These are phyloP conservation scores for Eupithecia inturbata DNA, from an alignment of 2,888 invertebrate genomes.

Conservation along the genomic window DNA sequence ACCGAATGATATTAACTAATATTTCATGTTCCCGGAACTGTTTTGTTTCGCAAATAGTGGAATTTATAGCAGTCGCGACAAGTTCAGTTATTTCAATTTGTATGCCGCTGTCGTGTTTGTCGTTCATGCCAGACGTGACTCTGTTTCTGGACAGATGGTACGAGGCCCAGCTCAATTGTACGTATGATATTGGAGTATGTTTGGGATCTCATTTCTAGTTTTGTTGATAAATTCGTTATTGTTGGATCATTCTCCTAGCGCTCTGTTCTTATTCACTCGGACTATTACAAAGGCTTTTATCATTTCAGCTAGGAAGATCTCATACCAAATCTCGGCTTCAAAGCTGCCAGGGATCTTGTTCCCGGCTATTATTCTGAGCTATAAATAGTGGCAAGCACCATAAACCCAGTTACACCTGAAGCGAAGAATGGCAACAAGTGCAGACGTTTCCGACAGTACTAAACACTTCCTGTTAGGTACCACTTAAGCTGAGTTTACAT, in stretches of 20 bases:
- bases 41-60: conserved; percentile 53
- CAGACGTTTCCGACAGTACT: neutral
- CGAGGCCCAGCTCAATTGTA: conserved; percentile 18
- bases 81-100: conserved; percentile 54
- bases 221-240: neutral
- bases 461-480: neutral
- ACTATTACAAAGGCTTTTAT: neutral
- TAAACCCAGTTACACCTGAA: conserved; percentile 1
- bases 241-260: neutral
- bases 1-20: conserved; percentile 51
- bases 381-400: neutral
- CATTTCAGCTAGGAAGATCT: neutral
- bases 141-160: conserved; percentile 30
- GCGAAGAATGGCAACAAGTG: conserved; percentile 2
- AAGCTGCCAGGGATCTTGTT: neutral
- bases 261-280: neutral
- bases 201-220: neutral
- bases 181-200: conserved; percentile 4
- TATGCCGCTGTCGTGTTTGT: conserved; percentile 37
- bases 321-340: neutral
- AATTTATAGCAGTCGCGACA: conserved; percentile 53
- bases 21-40: conserved; percentile 51
- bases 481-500: conserved; percentile 5
- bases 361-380: neutral
- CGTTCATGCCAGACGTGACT: conserved; percentile 43